phyloP scores from a whole-genome alignment of 2,888 invertebrate species.

The Meteorus cinctellus region DNA sequence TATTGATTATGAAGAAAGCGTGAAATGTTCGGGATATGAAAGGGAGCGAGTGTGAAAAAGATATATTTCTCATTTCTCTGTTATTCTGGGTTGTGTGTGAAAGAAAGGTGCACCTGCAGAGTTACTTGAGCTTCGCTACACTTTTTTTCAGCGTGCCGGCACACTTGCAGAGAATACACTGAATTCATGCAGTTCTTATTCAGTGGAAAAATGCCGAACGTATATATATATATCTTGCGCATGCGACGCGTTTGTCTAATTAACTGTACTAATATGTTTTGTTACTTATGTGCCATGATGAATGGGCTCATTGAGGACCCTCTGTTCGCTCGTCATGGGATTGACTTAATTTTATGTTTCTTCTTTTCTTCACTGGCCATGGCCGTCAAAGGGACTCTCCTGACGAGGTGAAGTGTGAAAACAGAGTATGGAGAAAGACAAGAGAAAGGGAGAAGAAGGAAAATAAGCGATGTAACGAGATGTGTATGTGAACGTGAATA shows the following conservation, averaged over 20 bases:
- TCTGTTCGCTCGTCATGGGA: background rate
- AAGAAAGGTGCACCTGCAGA: too few relatives aligned
- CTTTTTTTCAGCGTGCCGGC: background rate
- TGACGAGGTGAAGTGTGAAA: conserved; percentile 1
- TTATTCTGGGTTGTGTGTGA: too few relatives aligned
- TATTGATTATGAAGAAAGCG: too few relatives aligned
- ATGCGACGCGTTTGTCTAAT: conserved; percentile 52
- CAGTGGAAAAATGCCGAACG: conserved; percentile 31
- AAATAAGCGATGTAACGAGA: conserved; percentile 31
- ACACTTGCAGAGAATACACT: background rate
- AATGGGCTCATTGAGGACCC: conserved; percentile 45
- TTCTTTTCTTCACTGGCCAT: conserved; percentile 20
- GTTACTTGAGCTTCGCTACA: too few relatives aligned
- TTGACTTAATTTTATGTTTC: conserved; percentile 11
- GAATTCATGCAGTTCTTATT: conserved; percentile 37
- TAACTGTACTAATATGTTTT: conserved; percentile 54
- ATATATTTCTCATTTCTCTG: too few relatives aligned
- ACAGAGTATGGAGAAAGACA: background rate
- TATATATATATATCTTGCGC: conserved; percentile 28
- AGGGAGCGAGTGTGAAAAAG: too few relatives aligned
- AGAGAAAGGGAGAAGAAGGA: background rate
- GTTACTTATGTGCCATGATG: conserved; percentile 50
- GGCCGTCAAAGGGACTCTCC: conserved; percentile 31
- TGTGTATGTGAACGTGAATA: conserved; percentile 37
- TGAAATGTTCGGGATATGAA: too few relatives aligned